Conservation (phyloP, 2,888 invertebrate genomes). For the Julus scandinavius region DNA sequence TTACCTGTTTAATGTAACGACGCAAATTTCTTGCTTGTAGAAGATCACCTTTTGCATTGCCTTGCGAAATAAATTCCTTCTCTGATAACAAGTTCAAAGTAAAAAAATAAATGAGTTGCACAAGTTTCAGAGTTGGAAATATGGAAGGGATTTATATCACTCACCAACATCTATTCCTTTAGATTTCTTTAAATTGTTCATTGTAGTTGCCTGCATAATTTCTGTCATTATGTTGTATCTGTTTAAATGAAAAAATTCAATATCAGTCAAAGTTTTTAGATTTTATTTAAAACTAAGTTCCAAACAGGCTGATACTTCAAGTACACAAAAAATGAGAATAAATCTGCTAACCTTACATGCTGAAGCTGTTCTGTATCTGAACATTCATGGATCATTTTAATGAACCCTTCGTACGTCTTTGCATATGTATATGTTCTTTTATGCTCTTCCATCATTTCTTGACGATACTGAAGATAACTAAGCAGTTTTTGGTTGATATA, state of each 20-base stretch:
- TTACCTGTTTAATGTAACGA: conserved; percentile 77
- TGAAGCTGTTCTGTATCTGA: conserved; percentile 84
- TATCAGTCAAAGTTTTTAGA: neutral
- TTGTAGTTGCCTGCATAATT: conserved; percentile 92
- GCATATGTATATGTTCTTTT: conserved; percentile 86
- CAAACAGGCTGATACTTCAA: neutral
- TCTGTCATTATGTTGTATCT: conserved; percentile 89
- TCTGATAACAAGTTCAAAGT: conserved; percentile 66
- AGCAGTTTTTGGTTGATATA: conserved; percentile 90
- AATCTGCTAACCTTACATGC: conserved; percentile 74
- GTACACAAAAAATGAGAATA: conserved; percentile 55
- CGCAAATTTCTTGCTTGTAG: conserved; percentile 81
- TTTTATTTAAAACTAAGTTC: too few species aligned
- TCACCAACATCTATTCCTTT: conserved; percentile 69
- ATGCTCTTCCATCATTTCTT: conserved; percentile 75
- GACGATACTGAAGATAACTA: conserved; percentile 83
- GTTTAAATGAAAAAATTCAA: conserved; percentile 52
- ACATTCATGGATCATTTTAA: conserved; percentile 83
- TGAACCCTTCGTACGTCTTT: conserved; percentile 88
- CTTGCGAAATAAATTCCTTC: conserved; percentile 70
- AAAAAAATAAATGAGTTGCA: neutral
- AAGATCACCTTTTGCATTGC: conserved; percentile 78
- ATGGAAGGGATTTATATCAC: neutral
- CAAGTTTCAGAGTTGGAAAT: neutral
- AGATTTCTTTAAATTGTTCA: conserved; percentile 87